Evolutionary conservation across 2,797 vertebrate species (phyloP), one percentile per base, ranked within the genome.

Genomic region (Falco naumanni): DNA sequence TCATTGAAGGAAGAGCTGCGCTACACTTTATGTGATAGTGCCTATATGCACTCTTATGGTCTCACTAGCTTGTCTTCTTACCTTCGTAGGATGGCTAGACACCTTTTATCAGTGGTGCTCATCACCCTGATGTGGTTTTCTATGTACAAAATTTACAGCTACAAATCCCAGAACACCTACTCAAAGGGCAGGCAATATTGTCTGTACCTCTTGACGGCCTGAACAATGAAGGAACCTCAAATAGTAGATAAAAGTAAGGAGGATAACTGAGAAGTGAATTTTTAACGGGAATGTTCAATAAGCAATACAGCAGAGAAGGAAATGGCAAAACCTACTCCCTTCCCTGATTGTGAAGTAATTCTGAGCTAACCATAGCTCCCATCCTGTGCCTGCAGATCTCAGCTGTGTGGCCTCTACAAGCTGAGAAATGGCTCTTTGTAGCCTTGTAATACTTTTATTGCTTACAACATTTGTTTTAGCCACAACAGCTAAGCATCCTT

Each of bases 381-480:
- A 39, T 48, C 19, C 54, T 75, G 28, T 65, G 74, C 89, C 34
- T 54, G 43, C 43, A 78, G 34, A 33, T 64, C 82, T 85, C 75
- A 56, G 81, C 57, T 81, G 10, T 1, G 1, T 11, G 16, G 64
- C 83, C 53, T 90, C 34, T 90, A 51, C 63, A 57, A 84, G 64
- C n/a, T 93, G 81, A 91, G 56, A 56, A 91, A 93, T 51, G 37
- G 41, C 37, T 63, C 48, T 86, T 92, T 81, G 48, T 79, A 93
- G 82, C 72, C 79, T 88, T 92, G 64, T 29, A 45, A 57, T 91
- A 19, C 43, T 93, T 92, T 64, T 89, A 87, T 64, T 91, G 90
- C 71, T 70, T 65, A 76, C 87, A 90, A 21, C 76, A 59, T 91
- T 92, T 93, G 31, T 92, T 96, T 86, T 86, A 93, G 72, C 78